Evolutionary conservation across 2,113 vertebrate species (phyloP).

Genomic region (Diphyllodes magnificus): DNA sequence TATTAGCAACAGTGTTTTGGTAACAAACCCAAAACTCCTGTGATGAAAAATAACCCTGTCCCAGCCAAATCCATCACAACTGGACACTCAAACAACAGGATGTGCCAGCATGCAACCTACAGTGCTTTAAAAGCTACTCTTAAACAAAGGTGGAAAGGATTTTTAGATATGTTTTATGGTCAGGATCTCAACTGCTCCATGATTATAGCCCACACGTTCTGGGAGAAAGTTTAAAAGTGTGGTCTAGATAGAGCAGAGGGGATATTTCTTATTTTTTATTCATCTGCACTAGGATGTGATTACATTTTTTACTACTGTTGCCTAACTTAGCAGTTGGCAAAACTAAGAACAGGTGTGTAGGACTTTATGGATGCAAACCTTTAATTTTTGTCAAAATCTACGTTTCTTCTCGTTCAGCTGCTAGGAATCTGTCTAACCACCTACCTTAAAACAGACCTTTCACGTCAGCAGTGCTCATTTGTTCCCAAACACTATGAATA

Average conservation of each 20-base stretch:
- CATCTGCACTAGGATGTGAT: neutral
- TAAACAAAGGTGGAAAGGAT: neutral
- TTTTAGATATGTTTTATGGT: neutral
- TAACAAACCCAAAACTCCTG: neutral
- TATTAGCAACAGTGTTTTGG: fast-evolving
- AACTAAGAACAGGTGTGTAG: neutral
- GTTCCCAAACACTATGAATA: neutral
- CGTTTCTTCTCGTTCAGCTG: neutral
- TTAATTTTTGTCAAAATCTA: neutral
- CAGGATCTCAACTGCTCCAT: neutral
- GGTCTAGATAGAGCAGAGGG: neutral
- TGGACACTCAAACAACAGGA: neutral
- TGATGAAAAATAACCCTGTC: neutral
- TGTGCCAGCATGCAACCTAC: fast-evolving
- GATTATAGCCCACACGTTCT: neutral
- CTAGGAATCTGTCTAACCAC: neutral
- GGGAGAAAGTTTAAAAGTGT: neutral
- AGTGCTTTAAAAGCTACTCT: neutral
- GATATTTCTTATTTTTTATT: neutral
- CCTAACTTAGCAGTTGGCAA: neutral
- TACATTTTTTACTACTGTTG: neutral
- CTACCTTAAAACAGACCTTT: neutral
- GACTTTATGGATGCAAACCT: neutral
- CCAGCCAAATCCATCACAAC: neutral
- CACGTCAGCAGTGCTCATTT: neutral